Evolutionary conservation across 2,888 invertebrate genomes (phyloP).

Genomic region (Empis livida): DNA sequence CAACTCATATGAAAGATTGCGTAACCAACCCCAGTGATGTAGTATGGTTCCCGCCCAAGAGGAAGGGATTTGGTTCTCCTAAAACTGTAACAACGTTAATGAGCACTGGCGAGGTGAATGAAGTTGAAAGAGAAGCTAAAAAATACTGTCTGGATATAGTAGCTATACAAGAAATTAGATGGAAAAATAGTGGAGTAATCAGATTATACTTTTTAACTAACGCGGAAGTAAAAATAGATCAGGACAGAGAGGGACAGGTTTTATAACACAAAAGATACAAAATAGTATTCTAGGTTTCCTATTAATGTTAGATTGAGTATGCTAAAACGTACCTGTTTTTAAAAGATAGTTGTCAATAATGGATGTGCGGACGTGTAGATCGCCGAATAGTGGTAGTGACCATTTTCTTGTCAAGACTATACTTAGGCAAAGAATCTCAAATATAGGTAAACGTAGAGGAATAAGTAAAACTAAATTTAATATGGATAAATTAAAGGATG

Average conservation of each 20-base stretch:
- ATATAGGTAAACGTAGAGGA: too few relatives aligned
- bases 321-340: neutral
- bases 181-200: neutral
- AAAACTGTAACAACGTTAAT: neutral
- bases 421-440: too few relatives aligned
- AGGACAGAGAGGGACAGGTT: neutral
- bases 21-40: too few relatives aligned
- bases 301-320: neutral
- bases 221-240: neutral
- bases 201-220: neutral
- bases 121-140: neutral
- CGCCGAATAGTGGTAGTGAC: neutral
- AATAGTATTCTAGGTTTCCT: neutral
- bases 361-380: neutral
- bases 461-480: too few relatives aligned
- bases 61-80: neutral
- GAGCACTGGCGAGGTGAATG: neutral
- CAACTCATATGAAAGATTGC: too few relatives aligned
- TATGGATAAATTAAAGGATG: too few relatives aligned
- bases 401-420: neutral
- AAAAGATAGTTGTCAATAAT: neutral
- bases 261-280: neutral
- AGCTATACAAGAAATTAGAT: neutral
- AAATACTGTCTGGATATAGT: neutral
- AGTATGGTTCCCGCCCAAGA: neutral